Percentiles rank a stretch among this genome's conserved stretches.
Conservation (phyloP, 2,113 vertebrate genomes). For the Alethe castanea region DNA sequence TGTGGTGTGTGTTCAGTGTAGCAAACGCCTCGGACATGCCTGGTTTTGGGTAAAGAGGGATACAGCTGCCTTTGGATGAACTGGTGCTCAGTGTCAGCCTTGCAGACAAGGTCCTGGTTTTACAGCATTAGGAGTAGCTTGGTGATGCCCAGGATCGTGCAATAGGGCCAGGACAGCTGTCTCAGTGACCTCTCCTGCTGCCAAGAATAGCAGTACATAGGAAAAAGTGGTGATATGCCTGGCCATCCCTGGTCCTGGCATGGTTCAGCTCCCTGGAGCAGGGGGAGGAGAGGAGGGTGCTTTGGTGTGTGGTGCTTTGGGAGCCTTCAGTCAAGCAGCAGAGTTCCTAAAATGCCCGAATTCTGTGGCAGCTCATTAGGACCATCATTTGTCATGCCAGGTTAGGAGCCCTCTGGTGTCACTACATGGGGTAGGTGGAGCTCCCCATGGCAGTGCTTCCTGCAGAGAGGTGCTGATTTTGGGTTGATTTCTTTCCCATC, state of each 20-base stretch:
- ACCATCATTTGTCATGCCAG: fast-evolving
- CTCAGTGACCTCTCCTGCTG: not conserved
- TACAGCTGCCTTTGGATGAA: fast-evolving
- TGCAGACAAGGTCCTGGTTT: not conserved
- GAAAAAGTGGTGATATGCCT: not conserved
- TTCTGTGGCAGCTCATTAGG: not conserved
- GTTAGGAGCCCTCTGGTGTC: not conserved
- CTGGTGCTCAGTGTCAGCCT: fast-evolving
- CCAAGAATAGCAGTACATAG: not conserved
- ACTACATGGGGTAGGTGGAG: fast-evolving
- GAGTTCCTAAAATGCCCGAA: not conserved
- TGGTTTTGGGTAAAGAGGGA: not conserved
- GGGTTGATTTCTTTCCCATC: not conserved
- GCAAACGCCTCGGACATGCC: fast-evolving
- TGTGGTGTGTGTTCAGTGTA: not conserved
- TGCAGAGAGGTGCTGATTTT: not conserved
- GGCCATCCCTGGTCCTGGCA: fast-evolving
- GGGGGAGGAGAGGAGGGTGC: not conserved
- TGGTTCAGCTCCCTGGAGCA: not conserved
- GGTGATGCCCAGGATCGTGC: not conserved
- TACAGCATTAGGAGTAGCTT: fast-evolving
- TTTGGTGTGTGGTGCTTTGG: fast-evolving
- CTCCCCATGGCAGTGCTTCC: not conserved
- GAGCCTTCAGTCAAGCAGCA: not conserved
- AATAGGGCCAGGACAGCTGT: fast-evolving